Evolutionary conservation across 2,888 invertebrate genomes (phyloP).

Genomic region (Mythimna loreyi): DNA sequence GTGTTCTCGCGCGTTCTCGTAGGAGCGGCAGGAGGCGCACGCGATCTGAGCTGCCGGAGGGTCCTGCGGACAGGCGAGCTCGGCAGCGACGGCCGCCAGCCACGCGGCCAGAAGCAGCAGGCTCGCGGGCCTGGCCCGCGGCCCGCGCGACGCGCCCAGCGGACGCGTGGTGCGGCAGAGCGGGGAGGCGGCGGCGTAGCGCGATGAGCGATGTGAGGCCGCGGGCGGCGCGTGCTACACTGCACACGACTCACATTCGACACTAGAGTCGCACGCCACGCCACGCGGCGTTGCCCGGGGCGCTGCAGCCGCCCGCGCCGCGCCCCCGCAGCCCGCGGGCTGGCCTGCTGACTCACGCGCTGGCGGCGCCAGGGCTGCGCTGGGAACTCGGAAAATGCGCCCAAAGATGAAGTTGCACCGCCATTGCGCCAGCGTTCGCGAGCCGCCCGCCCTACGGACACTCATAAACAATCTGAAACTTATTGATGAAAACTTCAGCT

Average conservation of each 20-base stretch:
- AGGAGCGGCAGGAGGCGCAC: conserved; percentile 90
- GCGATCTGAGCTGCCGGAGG: conserved; percentile 77
- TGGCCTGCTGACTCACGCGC: conserved; percentile 68
- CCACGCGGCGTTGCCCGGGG: conserved; percentile 67
- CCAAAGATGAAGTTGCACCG: conserved; percentile 44
- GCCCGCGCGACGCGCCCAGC: conserved; percentile 90
- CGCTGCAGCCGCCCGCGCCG: conserved; percentile 68
- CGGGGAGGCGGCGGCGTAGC: conserved; percentile 89
- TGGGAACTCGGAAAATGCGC: conserved; percentile 50
- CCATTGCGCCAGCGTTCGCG: conserved; percentile 1
- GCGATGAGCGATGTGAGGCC: conserved; percentile 87
- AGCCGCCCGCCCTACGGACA: conserved; percentile 53
- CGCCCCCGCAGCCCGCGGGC: conserved; percentile 68
- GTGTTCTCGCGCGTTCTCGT: conserved; percentile 91
- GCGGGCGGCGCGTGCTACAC: conserved; percentile 89
- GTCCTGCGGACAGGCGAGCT: conserved; percentile 84
- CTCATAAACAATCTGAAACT: background rate
- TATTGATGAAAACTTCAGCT: conserved; percentile 13
- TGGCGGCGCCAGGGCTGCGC: conserved; percentile 58
- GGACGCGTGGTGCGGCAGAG: conserved; percentile 90
- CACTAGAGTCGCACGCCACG: conserved; percentile 64
- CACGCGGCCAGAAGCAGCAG: conserved; percentile 89
- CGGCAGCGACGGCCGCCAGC: conserved; percentile 86
- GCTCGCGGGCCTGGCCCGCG: conserved; percentile 91
- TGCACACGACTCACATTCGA: conserved; percentile 81